Base-by-base conservation (phyloP, 1,140 invertebrate genomes). In the Ganaspis sp. region DNA sequence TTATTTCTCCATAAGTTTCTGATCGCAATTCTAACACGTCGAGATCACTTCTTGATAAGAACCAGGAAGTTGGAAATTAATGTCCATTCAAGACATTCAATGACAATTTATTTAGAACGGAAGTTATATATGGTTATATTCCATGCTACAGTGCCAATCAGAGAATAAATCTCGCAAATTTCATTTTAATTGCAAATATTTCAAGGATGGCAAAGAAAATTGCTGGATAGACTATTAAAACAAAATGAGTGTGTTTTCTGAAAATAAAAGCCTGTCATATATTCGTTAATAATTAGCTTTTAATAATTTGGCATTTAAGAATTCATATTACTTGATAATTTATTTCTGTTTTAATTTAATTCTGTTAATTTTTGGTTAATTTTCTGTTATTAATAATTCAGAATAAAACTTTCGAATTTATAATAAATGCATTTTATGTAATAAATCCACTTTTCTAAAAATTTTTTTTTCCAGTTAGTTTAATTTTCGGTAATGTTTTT, bases 21-120 rank as follows among this genome's bases (percentile, higher is more conserved):
- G 2, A 49, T 64, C 15, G 11, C 6, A 64, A 6, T 26, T 21
- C 23, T 64, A 64, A 29, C 15, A 29, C 23, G 58, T 26, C 58
- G n/a, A 64, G 58, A 64, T 26, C 15, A n/a, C 1, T 4, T 15
- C 26, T 15, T 12, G 58, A 64, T 64, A 64, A 29, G 58, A 64
- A 64, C 23, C 11, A 64, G 58, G 58, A 64, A 64, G 23, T 21
- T 64, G 58, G 8, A 34, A 64, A 64, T 64, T 64, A 64, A 64
- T 64, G 26, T n/a, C 58, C 21, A 64, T 49, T 49, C 45, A 29
- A 64, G 26, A 29, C 11, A 29, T 64, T 64, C 26, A 34, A 64
- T 64, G 58, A 64, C 58, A 64, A 64, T 64, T 64, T 64, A 29
- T 34, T 29, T 64, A 64, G 26, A 64, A 64, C 58, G 58, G 23